Base-by-base conservation (phyloP, 2,797 vertebrate species). In the Trachops cirrhosus region DNA sequence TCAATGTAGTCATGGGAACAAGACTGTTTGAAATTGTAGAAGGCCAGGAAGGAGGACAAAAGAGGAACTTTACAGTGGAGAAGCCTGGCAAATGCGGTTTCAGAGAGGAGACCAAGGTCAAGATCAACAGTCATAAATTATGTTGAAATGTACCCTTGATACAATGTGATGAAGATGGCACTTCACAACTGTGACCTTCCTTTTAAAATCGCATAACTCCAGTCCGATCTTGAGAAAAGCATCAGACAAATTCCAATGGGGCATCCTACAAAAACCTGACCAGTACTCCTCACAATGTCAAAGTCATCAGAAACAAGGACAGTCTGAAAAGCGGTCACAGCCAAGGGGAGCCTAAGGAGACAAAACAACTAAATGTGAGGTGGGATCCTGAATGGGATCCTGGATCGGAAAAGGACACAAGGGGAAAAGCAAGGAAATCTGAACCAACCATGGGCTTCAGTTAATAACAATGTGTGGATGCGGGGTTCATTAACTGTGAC, bases 321-420 rank as follows among this genome's bases (percentile, higher is more conserved):
- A 26, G 41, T 0, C 83, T 52, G 84, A 91, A 54, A 62, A 19
- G 50, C 8, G 18, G 54, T 14, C 77, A 32, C 19, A 39, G 59
- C 4, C 24, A 21, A 6, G 14, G n/a, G 59, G n/a, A n/a, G 11
- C 9, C 32, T 11, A 16, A 39, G 32, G 50, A 37, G 32, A 54
- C 3, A 16, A 16, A 52, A n/a, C 2, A 0, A 4, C 37, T 26
- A 10, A 12, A 15, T 21, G 48, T 14, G 21, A 29, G 8, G 1
- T 6, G 39, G 22, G 0, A 6, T n/a, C 46, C 64, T 73, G 29
- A 59, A 64, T 9, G 46, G 22, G 0, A 4, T 44, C 39, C 46
- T 67, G 29, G 70, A 64, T 24, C n/a, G 29, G 37, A 52, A 88
- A 12, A 57, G n/a, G 44, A 57, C 3, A 5, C 6, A 4, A 77